Base-by-base conservation (phyloP, 2,797 vertebrate genomes). In the Naso thynnoides region DNA sequence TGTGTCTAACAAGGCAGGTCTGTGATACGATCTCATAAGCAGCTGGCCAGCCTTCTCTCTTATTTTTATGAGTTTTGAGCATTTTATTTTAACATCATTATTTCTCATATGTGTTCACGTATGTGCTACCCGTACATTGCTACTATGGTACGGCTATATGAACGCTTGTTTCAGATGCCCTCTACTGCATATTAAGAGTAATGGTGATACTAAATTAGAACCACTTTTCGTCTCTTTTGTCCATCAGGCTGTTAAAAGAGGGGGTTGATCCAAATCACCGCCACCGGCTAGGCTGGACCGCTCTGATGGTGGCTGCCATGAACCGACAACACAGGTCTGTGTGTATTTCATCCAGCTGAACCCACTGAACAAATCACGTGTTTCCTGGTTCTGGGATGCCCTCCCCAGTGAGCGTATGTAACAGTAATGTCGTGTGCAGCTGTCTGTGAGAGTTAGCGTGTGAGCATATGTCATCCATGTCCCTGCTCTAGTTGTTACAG, bases 271-370 rank as follows among this genome's bases (percentile, higher is more conserved):
- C 96, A 58, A 97, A 99, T 5, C 74, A 91, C 8, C 95, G 96
- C 21, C 97, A 99, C 87, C 95, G 65, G 57, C 95, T 99, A 1
- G 98, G 98, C 33, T 99, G 98, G 98, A 98, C 98, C 0, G 83
- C 97, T 10, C 95, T 99, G 41, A 99, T 99, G 98, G 97, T 98
- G 81, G 97, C 98, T 1, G 94, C 96, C 2, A 98, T 99, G 89
- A 96, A 94, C 92, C 93, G 94, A 58, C 96, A 97, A 9, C 93
- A 96, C 91, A 96, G 95, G 97, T 98, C 63, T 57, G 79, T 86
- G 73, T 83, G n/a, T 31, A 9, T 62, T 44, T 52, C 21, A 24
- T 49, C 24, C 49, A 9, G 27, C 47, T 45, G 49, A 66, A 44
- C 44, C 41, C 19, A 41, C 13, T 10, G 26, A 81, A 19, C 10